phyloP scores from a whole-genome alignment of 2,113 vertebrate genomes.

The Labrus mixtus region DNA sequence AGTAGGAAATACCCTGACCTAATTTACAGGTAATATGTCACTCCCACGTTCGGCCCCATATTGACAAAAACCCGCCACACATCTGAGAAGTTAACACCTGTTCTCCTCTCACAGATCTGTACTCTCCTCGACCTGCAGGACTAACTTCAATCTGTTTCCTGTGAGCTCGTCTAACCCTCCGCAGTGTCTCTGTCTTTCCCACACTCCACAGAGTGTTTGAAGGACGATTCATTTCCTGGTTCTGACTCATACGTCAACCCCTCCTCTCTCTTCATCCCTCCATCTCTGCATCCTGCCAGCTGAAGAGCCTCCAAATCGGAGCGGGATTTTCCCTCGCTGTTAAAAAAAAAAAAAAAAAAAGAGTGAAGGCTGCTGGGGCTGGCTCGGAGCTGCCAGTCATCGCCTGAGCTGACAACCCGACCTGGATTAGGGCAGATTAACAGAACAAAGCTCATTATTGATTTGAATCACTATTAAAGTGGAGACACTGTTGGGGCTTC shows the following conservation, averaged over 20 bases:
- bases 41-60: no score
- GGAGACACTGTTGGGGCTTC: slow-evolving; percentile 35
- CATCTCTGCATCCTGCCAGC: slow-evolving; percentile 43
- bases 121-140: slow-evolving; percentile 8
- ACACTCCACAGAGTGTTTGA: slow-evolving; percentile 35
- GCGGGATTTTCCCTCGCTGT: slow-evolving; percentile 4
- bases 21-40: no score
- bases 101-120: neutral
- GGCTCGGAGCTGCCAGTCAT: slow-evolving; percentile 45
- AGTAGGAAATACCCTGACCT: no score
- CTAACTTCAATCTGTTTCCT: slow-evolving; percentile 32
- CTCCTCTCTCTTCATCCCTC: slow-evolving; percentile 7
- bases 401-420: slow-evolving; percentile 29
- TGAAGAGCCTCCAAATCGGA: slow-evolving; percentile 1
- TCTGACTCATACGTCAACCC: slow-evolving; percentile 14
- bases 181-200: slow-evolving; percentile 17
- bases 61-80: no score
- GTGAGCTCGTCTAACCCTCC: slow-evolving; percentile 12
- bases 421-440: slow-evolving; percentile 64
- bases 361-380: neutral
- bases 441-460: slow-evolving; percentile 70
- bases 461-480: slow-evolving; percentile 72
- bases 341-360: neutral
- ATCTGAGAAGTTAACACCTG: neutral
- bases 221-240: slow-evolving; percentile 36